Conservation (phyloP, 2,113 vertebrate genomes). For the Butorides virescens region DNA sequence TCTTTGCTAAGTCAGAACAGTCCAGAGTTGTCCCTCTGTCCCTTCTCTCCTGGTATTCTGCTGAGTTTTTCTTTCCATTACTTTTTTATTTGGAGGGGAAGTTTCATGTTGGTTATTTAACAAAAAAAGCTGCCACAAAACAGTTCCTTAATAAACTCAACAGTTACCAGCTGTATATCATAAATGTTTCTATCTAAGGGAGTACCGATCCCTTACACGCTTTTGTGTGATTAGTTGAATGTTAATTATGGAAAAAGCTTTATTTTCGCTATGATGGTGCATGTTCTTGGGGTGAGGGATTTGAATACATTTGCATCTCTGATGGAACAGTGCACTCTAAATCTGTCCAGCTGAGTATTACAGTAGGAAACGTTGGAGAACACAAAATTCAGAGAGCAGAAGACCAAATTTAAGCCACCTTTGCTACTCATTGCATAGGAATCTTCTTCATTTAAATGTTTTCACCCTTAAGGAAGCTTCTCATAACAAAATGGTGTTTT, state of each 20-base stretch:
- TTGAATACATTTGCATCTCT: background rate
- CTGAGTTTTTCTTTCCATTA: background rate
- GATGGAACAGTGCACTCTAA: background rate
- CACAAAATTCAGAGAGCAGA: background rate
- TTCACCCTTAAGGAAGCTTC: background rate
- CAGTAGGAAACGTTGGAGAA: background rate
- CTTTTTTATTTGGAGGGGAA: background rate
- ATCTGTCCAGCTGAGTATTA: background rate
- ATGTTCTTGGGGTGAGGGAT: background rate
- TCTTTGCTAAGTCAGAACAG: background rate
- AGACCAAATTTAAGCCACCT: background rate
- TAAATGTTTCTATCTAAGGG: background rate
- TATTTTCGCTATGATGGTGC: background rate
- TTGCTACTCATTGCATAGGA: background rate
- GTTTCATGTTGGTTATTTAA: background rate
- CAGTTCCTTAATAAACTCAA: slow-evolving; percentile 6
- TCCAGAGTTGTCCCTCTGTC: background rate
- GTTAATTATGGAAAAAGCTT: background rate
- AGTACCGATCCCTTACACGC: background rate
- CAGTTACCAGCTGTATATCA: background rate
- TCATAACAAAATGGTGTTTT: background rate
- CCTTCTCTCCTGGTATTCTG: background rate
- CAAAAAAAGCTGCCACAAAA: background rate
- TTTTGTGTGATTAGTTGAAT: background rate
- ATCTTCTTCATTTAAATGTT: background rate